Percentiles rank a stretch among this genome's conserved stretches.
Evolutionary conservation across 2,113 vertebrate species (phyloP).

Genomic region (human): GRCh38 chr13:59752501-59753000

Average conservation of each 20-base stretch:
- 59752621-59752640: too few species aligned
- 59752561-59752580: too few species aligned
- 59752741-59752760: not conserved
- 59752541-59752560: too few species aligned
- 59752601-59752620: too few species aligned
- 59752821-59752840: not conserved
- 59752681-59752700: not conserved
- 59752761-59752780: conserved; percentile 7
- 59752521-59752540: too few species aligned
- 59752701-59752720: not conserved
- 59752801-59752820: not conserved
- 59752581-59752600: too few species aligned
- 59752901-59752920: not conserved
- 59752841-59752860: not conserved
- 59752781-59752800: conserved; percentile 39
- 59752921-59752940: not conserved
- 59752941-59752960: conserved; percentile 23
- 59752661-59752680: not conserved
- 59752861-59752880: not conserved
- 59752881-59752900: not conserved
- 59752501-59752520: too few species aligned
- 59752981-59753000: not conserved
- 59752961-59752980: not conserved
- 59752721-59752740: not conserved
- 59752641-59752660: too few species aligned